Evolutionary conservation across 1,140 invertebrate genomes (phyloP).

Genomic region (Melitaea cinxia): DNA sequence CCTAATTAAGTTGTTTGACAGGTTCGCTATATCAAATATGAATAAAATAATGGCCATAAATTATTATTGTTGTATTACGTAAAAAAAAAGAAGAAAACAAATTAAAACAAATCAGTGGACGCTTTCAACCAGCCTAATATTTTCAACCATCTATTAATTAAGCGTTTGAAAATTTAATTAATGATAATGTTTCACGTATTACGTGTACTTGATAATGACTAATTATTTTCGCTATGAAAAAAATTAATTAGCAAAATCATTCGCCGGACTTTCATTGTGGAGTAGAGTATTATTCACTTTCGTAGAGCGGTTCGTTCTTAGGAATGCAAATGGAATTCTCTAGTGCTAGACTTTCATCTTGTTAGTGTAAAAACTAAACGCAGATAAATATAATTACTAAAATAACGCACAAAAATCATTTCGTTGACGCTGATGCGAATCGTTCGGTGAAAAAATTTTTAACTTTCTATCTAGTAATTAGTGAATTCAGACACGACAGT

Average conservation of each 20-base stretch:
- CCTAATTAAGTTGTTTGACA: neutral
- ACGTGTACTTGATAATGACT: conserved; percentile 6
- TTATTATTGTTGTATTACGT: no score
- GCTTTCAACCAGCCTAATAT: neutral
- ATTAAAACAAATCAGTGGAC: neutral
- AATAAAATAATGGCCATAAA: no score
- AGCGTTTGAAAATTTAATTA: conserved; percentile 1
- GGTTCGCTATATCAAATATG: neutral
- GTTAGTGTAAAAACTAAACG: conserved; percentile 58
- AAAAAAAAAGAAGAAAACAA: neutral
- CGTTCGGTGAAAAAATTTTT: conserved; percentile 55
- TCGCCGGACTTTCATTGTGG: conserved; percentile 43
- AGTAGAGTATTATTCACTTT: conserved; percentile 47
- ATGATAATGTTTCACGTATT: conserved; percentile 5
- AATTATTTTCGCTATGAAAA: conserved; percentile 48
- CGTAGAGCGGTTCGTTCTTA: conserved; percentile 30
- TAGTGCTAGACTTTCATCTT: conserved; percentile 69
- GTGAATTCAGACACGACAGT: conserved; percentile 76
- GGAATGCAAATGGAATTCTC: conserved; percentile 55
- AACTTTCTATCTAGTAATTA: conserved; percentile 74
- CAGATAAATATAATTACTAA: conserved; percentile 37
- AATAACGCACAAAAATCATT: conserved; percentile 63
- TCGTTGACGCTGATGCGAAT: conserved; percentile 46
- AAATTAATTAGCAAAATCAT: conserved; percentile 56
- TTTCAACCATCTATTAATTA: neutral